These are phyloP conservation scores for Andricus grossulariae DNA, from an alignment of 1,140 invertebrate genomes.

Conservation along the genomic window DNA sequence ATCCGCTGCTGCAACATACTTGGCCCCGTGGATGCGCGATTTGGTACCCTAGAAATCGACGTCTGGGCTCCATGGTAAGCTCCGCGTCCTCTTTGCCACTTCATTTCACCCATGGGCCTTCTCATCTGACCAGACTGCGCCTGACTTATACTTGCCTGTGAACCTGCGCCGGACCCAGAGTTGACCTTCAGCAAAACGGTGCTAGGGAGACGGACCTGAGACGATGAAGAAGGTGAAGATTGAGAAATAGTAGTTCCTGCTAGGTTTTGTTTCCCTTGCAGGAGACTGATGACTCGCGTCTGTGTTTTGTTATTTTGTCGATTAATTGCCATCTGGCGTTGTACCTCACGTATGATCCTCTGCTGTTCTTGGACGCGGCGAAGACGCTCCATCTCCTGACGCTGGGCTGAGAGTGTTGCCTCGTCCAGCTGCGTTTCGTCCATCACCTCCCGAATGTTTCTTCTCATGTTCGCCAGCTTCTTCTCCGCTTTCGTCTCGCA, in stretches of 20 bases:
- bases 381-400: constrained; percentile 92
- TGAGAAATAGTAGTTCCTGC: constrained; percentile 66
- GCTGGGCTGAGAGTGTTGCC: constrained; percentile 92
- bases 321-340: constrained; percentile 83
- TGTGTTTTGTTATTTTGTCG: constrained; percentile 81
- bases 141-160: constrained; percentile 47
- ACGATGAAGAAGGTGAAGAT: constrained; percentile 57
- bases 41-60: constrained; percentile 69
- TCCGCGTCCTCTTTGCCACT: constrained; percentile 61
- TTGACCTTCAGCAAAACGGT: constrained; percentile 69
- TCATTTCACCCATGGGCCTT: constrained; percentile 62
- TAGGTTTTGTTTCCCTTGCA: constrained; percentile 79
- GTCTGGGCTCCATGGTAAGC: constrained; percentile 64
- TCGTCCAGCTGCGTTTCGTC: constrained; percentile 94
- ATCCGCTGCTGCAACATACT: constrained; percentile 71
- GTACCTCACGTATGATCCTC: constrained; percentile 85
- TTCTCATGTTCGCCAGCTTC: constrained; percentile 83
- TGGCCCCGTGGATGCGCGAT: constrained; percentile 51
- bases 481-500: constrained; percentile 77
- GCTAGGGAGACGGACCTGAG: constrained; percentile 61
- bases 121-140: constrained; percentile 62
- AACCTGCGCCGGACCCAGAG: constrained; percentile 51
- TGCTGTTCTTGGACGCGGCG: constrained; percentile 90
- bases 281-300: constrained; percentile 81
- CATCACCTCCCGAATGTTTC: constrained; percentile 94